phyloP scores from a whole-genome alignment of 1,140 invertebrate species.

The Tetramorium simillimum region DNA sequence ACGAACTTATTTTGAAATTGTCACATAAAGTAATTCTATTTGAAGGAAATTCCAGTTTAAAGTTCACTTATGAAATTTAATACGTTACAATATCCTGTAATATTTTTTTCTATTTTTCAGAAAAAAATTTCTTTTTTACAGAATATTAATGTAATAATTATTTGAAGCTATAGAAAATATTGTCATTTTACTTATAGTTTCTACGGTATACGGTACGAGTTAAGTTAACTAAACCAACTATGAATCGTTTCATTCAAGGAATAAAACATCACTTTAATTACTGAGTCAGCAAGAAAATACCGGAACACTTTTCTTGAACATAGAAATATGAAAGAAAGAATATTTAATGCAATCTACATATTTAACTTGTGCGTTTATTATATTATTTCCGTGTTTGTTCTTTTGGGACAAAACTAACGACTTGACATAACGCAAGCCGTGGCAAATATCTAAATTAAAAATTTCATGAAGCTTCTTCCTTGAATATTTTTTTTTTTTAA shows the following conservation, averaged over 20 bases:
- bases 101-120: neutral
- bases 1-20: neutral
- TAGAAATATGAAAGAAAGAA: neutral
- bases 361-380: neutral
- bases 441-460: neutral
- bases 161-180: neutral
- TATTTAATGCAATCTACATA: neutral
- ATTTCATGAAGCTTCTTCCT: neutral
- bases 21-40: neutral
- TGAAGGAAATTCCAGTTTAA: neutral
- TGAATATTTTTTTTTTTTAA: neutral
- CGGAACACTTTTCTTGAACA: neutral
- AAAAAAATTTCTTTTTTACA: no score
- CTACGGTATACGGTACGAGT: neutral
- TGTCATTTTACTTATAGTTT: neutral
- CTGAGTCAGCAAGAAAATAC: constrained; percentile 35
- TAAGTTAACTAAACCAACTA: neutral
- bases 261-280: constrained; percentile 26
- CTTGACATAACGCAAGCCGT: neutral
- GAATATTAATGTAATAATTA: neutral
- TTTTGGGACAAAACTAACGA: neutral
- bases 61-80: neutral
- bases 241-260: constrained; percentile 19
- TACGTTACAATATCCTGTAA: neutral
- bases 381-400: neutral